Conservation (phyloP, 2,888 invertebrate genomes). For the Hymenopus coronatus region DNA sequence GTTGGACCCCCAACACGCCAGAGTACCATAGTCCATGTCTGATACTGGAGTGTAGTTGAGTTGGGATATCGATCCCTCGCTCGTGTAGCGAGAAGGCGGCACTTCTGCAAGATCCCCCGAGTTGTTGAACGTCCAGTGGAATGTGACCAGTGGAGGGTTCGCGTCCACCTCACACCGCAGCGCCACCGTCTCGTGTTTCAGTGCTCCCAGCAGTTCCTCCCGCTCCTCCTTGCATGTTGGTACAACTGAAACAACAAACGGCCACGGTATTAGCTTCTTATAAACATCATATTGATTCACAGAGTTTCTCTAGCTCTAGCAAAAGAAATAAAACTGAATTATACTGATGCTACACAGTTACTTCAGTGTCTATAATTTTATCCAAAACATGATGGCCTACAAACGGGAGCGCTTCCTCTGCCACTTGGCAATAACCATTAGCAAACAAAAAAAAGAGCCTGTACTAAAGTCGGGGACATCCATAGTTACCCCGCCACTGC, state of each 20-base stretch:
- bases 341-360: too few species aligned
- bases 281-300: neutral
- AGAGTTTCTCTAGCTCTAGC: too few species aligned
- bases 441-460: too few species aligned
- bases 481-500: too few species aligned
- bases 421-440: too few species aligned
- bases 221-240: conserved; percentile 75
- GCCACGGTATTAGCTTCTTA: too few species aligned
- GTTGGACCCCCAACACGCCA: conserved; percentile 84
- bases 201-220: conserved; percentile 79
- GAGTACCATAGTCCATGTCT: conserved; percentile 85
- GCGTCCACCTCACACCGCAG: conserved; percentile 84
- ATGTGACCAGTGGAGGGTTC: conserved; percentile 79
- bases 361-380: too few species aligned
- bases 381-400: too few species aligned
- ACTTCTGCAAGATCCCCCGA: conserved; percentile 82
- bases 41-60: conserved; percentile 83
- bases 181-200: conserved; percentile 84
- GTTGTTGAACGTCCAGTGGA: conserved; percentile 92
- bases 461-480: too few species aligned
- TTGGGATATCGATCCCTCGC: conserved; percentile 65
- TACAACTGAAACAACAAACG: conserved; percentile 55
- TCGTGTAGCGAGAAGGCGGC: conserved; percentile 64
- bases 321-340: too few species aligned
- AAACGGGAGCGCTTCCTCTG: too few species aligned